Evolutionary conservation across 2,888 invertebrate species (phyloP).

Genomic region (Bruchidius siliquastri): DNA sequence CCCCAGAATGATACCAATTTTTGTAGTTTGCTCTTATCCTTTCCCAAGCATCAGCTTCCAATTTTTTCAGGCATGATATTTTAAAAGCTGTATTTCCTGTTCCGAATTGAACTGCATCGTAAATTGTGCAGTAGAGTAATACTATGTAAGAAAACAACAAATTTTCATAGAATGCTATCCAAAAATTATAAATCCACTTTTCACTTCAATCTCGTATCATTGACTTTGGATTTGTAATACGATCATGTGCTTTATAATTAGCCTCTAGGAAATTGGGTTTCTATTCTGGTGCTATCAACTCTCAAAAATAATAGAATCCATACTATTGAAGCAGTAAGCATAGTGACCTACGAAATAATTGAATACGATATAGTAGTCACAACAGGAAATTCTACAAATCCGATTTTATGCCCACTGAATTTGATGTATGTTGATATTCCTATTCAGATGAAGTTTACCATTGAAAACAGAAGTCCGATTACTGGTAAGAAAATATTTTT

Average conservation of each 20-base stretch:
- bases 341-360: conserved; percentile 34
- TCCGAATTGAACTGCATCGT: too few relatives aligned
- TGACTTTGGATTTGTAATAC: too few relatives aligned
- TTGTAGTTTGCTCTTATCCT: too few relatives aligned
- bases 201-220: too few relatives aligned
- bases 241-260: conserved; percentile 5
- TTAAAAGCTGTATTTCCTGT: too few relatives aligned
- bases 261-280: conserved; percentile 24
- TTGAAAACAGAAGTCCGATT: conserved; percentile 38
- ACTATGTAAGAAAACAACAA: too few relatives aligned
- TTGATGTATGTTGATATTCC: conserved; percentile 36
- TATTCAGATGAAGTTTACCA: conserved; percentile 27
- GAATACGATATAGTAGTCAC: conserved; percentile 32
- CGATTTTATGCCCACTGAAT: conserved; percentile 36
- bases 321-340: conserved; percentile 26
- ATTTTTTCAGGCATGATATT: too few relatives aligned
- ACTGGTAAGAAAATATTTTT: conserved; percentile 10
- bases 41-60: too few relatives aligned
- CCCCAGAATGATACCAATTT: too few relatives aligned
- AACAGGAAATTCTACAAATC: conserved; percentile 27
- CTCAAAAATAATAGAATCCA: conserved; percentile 7
- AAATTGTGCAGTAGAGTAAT: too few relatives aligned
- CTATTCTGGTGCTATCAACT: conserved; percentile 28
- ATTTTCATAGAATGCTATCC: too few relatives aligned
- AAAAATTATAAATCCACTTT: too few relatives aligned